These are phyloP conservation scores for Brachionus koreanus DNA, from an alignment of 1,140 invertebrate genomes.

Conservation along the genomic window DNA sequence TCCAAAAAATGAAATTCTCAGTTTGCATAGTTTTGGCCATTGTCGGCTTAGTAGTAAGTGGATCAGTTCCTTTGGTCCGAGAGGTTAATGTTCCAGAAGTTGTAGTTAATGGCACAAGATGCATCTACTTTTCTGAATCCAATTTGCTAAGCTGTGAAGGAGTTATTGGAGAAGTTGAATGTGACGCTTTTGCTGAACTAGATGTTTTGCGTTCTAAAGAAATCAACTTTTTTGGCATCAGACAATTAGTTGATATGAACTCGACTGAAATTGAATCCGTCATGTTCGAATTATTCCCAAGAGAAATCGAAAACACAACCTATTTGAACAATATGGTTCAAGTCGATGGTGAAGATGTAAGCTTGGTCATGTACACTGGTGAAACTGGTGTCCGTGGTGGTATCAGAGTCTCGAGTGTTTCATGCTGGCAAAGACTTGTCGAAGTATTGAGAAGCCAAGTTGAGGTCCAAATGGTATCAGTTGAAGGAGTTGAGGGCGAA, in stretches of 20 bases:
- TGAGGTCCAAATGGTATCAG: not conserved
- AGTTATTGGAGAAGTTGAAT: slow-evolving; percentile 23
- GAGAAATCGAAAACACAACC: slow-evolving; percentile 18
- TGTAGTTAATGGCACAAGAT: not conserved
- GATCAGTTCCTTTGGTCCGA: not conserved
- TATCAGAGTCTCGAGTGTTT: slow-evolving; percentile 17
- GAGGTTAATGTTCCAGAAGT: not conserved
- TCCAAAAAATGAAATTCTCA: slow-evolving; percentile 18
- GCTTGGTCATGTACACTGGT: not conserved
- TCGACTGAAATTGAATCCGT: not conserved
- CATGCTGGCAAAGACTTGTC: slow-evolving; percentile 19
- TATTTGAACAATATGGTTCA: not conserved
- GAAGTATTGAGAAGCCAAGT: not conserved
- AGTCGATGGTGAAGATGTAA: not conserved
- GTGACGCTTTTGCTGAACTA: slow-evolving; percentile 14
- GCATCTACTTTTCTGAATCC: not conserved
- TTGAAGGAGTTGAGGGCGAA: not conserved
- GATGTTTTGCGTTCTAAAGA: not conserved
- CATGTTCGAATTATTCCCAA: not conserved
- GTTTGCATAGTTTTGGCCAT: slow-evolving; percentile 1
- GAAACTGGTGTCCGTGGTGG: not conserved
- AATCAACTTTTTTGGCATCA: slow-evolving; percentile 32
- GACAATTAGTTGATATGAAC: not conserved
- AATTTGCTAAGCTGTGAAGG: slow-evolving; percentile 16
- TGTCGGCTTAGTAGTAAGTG: not conserved